phyloP scores from a whole-genome alignment of 2,113 vertebrate genomes.

The Pteronura brasiliensis region DNA sequence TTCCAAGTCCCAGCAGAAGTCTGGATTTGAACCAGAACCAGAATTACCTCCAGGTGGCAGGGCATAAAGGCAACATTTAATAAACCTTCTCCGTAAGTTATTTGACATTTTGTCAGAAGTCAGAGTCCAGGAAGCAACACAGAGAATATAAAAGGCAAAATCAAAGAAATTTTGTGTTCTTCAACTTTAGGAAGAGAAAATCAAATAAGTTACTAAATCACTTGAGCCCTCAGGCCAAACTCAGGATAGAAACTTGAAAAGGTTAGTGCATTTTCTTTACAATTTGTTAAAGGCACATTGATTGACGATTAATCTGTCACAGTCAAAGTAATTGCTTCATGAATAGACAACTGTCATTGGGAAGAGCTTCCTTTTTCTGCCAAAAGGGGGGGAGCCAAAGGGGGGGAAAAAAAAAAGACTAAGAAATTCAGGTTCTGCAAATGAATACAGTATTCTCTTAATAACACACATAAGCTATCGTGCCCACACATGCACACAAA shows the following conservation, averaged over 20 bases:
- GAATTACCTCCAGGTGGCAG: conserved; percentile 57
- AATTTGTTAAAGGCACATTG: conserved; percentile 13
- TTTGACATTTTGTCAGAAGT: conserved; percentile 54
- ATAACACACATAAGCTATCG: not conserved
- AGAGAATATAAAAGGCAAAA: conserved; percentile 22
- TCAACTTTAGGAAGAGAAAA: conserved; percentile 46
- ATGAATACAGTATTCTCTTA: not conserved
- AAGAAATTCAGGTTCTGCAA: not conserved
- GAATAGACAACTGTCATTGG: not conserved
- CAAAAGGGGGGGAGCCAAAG: not conserved
- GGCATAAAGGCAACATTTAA: conserved; percentile 45
- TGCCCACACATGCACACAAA: not conserved
- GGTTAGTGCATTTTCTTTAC: not conserved
- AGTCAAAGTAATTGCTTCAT: conserved; percentile 15
- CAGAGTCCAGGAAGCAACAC: not conserved
- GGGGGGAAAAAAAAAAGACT: not conserved
- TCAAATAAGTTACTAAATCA: conserved; percentile 61
- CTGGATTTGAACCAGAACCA: conserved; percentile 45
- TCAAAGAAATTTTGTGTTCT: conserved; percentile 46
- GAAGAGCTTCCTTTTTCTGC: not conserved
- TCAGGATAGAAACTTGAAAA: conserved; percentile 52
- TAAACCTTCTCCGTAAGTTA: conserved; percentile 22
- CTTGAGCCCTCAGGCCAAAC: conserved; percentile 4
- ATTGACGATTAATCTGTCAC: not conserved
- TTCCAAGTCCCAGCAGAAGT: conserved; percentile 52